Evolutionary conservation across 2,888 invertebrate species (phyloP).

Genomic region (Camptogramma bilineatum): DNA sequence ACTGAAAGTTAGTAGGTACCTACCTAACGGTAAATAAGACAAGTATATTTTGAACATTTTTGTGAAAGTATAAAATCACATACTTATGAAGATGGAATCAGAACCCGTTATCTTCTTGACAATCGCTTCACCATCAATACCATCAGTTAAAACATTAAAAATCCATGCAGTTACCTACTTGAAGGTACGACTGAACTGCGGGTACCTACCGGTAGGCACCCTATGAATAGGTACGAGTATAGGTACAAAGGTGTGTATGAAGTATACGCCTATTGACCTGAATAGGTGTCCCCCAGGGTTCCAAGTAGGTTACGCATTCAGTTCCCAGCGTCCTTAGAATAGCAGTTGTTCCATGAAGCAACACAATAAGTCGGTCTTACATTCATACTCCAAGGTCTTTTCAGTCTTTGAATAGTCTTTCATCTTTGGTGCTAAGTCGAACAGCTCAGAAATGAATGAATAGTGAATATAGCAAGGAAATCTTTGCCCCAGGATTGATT

Average conservation of each 20-base stretch:
- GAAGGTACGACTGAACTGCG: too few relatives aligned
- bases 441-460: neutral
- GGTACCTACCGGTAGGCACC: too few relatives aligned
- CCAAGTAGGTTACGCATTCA: slow-evolving; percentile 8
- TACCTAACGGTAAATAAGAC: too few relatives aligned
- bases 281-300: neutral
- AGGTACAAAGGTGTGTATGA: neutral
- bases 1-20: too few relatives aligned
- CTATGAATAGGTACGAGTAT: too few relatives aligned
- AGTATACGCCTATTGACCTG: neutral
- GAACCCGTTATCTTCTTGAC: too few relatives aligned
- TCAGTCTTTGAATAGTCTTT: slow-evolving; percentile 5
- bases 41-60: too few relatives aligned
- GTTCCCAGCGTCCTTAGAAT: slow-evolving; percentile 13
- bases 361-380: neutral
- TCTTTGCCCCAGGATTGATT: neutral
- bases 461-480: neutral
- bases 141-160: neutral
- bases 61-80: too few relatives aligned
- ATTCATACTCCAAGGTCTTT: slow-evolving; percentile 11
- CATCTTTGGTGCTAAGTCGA: neutral
- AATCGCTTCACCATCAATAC: neutral
- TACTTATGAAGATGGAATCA: too few relatives aligned
- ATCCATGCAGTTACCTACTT: too few relatives aligned
- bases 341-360: slow-evolving; percentile 9